These are phyloP conservation scores for Hydrophis major DNA, from an alignment of 2,797 vertebrate species.

Conservation along the genomic window DNA sequence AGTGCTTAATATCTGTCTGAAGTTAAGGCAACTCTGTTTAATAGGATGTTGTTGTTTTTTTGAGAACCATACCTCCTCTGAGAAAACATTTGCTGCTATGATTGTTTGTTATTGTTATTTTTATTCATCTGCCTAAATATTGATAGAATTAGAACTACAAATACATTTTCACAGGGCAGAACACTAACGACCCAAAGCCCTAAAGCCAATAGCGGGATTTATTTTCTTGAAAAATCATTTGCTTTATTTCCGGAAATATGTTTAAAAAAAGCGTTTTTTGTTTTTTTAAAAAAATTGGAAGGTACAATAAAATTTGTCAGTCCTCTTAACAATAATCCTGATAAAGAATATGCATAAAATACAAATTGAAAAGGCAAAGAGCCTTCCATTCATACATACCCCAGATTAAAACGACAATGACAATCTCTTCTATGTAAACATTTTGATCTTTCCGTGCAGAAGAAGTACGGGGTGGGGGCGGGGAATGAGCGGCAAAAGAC, in stretches of 20 bases:
- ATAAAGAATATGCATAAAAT: conserved; percentile 87
- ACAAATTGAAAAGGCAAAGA: conserved; percentile 69
- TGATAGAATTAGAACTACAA: background rate
- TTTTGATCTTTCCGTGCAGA: conserved; percentile 58
- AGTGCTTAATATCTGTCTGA: background rate
- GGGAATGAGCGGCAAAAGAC: conserved; percentile 63
- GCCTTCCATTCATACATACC: conserved; percentile 52
- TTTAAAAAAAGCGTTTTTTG: conserved; percentile 71
- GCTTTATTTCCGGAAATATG: conserved; percentile 91
- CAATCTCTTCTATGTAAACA: conserved; percentile 76
- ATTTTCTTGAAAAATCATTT: conserved; percentile 84
- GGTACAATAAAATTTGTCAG: conserved; percentile 88
- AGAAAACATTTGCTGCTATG: background rate
- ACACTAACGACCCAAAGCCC: conserved; percentile 44
- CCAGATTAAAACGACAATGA: conserved; percentile 83
- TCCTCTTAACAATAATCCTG: conserved; percentile 89
- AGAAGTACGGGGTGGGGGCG: conserved; percentile 47
- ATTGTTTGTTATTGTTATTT: background rate
- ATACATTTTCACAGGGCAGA: conserved; percentile 26
- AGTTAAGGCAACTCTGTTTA: background rate
- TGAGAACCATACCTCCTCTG: background rate
- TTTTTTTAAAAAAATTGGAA: conserved; percentile 78
- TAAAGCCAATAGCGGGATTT: conserved; percentile 42
- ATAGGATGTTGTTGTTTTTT: background rate
- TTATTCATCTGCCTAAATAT: background rate